A percentile compares a stretch with the other conserved stretches of the same genome.
phyloP scores from a whole-genome alignment of 2,113 vertebrate genomes.

The Himantopus leucocephalus region DNA sequence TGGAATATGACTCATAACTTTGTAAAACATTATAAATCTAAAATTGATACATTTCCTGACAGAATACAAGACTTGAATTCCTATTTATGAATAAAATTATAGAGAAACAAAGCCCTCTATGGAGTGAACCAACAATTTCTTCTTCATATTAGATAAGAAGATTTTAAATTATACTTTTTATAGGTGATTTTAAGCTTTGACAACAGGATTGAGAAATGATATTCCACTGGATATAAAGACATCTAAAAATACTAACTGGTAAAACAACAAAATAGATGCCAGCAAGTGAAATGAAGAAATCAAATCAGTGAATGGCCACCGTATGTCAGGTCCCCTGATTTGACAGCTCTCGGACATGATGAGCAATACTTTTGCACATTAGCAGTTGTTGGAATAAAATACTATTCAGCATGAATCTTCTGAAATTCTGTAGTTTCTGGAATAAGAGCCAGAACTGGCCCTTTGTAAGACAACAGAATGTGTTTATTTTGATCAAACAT shows the following conservation, averaged over 20 bases:
- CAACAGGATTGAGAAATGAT: neutral
- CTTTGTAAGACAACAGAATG: neutral
- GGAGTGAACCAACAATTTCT: neutral
- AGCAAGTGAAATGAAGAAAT: neutral
- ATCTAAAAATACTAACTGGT: neutral
- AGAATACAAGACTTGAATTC: neutral
- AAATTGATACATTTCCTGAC: constrained; percentile 3
- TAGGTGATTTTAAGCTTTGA: neutral
- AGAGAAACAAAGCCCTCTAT: neutral
- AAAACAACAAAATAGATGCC: neutral
- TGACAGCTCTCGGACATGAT: neutral
- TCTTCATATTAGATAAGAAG: neutral
- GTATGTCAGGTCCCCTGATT: neutral
- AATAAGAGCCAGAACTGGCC: neutral
- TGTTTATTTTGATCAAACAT: neutral
- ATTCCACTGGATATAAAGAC: neutral
- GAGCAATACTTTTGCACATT: neutral
- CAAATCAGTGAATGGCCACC: neutral
- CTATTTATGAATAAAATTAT: neutral
- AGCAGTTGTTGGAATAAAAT: neutral
- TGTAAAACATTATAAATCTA: neutral
- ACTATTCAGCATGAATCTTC: neutral
- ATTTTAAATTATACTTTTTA: neutral
- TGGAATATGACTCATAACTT: neutral
- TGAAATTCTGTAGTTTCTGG: neutral